Evolutionary conservation across 2,797 vertebrate species (phyloP).

Genomic region (Alectoris magna): DNA sequence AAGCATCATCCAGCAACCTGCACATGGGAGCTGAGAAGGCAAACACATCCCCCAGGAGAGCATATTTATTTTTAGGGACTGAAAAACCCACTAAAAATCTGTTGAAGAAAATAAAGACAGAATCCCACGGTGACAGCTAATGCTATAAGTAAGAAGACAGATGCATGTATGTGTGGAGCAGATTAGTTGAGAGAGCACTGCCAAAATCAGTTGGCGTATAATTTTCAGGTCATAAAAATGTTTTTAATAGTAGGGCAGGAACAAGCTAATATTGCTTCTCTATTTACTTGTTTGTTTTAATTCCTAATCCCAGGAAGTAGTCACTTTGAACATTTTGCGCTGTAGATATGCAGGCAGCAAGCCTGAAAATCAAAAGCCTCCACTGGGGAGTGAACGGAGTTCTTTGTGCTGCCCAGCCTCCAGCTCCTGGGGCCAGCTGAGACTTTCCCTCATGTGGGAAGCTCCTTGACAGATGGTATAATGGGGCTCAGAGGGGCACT

Average conservation of each 20-base stretch:
- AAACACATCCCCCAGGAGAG: slow-evolving; percentile 22
- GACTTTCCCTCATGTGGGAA: background rate
- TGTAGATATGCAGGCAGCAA: background rate
- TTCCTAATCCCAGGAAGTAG: slow-evolving; percentile 47
- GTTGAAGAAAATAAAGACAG: slow-evolving; percentile 58
- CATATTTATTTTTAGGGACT: slow-evolving; percentile 55
- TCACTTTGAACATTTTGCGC: background rate
- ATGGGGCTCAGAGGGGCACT: slow-evolving; percentile 36
- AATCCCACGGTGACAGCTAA: slow-evolving; percentile 22
- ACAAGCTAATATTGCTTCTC: slow-evolving; percentile 15
- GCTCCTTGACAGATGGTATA: slow-evolving; percentile 46
- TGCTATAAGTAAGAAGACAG: slow-evolving; percentile 29
- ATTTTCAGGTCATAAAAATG: slow-evolving; percentile 58
- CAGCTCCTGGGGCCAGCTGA: slow-evolving; percentile 15
- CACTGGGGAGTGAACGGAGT: background rate
- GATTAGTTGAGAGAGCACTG: slow-evolving; percentile 26
- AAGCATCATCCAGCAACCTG: slow-evolving; percentile 2
- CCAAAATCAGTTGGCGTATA: background rate
- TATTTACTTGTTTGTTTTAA: slow-evolving; percentile 60
- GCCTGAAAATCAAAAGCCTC: slow-evolving; percentile 2
- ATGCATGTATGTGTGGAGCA: background rate
- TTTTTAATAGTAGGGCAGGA: slow-evolving; percentile 33
- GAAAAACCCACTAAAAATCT: slow-evolving; percentile 61
- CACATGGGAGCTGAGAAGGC: background rate
- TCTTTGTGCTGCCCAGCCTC: slow-evolving; percentile 32